Conservation (phyloP, 2,113 vertebrate genomes). For the Tyrannus savana region DNA sequence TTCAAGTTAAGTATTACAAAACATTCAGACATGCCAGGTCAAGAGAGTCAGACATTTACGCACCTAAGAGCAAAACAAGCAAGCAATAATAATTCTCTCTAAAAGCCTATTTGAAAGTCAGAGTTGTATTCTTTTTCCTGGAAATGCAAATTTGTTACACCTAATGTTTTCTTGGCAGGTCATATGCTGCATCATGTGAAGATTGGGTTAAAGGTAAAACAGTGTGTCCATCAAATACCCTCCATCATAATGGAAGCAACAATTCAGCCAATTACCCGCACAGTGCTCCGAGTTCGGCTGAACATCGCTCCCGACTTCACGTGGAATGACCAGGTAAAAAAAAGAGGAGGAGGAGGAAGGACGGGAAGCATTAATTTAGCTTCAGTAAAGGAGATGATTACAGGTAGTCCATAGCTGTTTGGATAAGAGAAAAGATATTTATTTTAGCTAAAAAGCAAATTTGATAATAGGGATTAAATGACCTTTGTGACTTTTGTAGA, state of each 20-base stretch:
- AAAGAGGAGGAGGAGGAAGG: neutral
- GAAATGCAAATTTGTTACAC: conserved; percentile 62
- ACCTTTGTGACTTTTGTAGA: neutral
- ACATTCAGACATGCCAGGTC: conserved; percentile 75
- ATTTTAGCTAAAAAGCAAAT: neutral
- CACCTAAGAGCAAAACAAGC: conserved; percentile 71
- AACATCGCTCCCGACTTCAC: conserved; percentile 88
- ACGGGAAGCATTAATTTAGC: neutral
- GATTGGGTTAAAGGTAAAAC: conserved; percentile 93
- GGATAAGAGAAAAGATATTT: neutral
- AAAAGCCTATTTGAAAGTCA: conserved; percentile 72
- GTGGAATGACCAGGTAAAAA: conserved; percentile 93
- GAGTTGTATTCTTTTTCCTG: conserved; percentile 56
- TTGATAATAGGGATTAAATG: neutral
- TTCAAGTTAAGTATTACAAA: conserved; percentile 80
- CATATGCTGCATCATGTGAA: conserved; percentile 98
- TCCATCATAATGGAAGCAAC: conserved; percentile 90
- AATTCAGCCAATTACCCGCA: conserved; percentile 97
- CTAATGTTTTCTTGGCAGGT: conserved; percentile 81
- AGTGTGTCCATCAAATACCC: conserved; percentile 96
- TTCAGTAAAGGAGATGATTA: neutral
- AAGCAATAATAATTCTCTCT: conserved; percentile 62
- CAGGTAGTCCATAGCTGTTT: neutral
- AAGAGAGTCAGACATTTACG: conserved; percentile 74
- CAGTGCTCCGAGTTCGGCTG: conserved; percentile 91